Conservation (phyloP, 2,888 invertebrate genomes). For the Prosapia bicincta region DNA sequence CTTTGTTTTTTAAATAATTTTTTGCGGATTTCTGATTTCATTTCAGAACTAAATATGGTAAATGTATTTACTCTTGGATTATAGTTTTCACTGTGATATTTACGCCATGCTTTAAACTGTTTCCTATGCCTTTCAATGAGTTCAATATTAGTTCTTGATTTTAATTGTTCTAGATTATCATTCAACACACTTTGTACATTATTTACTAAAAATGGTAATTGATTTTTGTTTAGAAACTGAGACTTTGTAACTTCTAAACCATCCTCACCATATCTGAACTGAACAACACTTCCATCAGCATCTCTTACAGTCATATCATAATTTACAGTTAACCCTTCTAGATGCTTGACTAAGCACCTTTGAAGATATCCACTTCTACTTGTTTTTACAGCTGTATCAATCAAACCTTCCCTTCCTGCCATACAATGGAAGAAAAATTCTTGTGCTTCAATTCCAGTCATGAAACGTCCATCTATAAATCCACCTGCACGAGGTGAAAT, state of each 20-base stretch:
- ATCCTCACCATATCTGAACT: constrained; percentile 93
- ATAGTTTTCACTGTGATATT: constrained; percentile 49
- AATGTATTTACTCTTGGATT: constrained; percentile 56
- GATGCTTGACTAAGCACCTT: constrained; percentile 93
- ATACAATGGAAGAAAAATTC: constrained; percentile 99
- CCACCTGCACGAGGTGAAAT: constrained; percentile 90
- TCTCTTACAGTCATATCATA: constrained; percentile 97
- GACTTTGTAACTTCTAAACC: constrained; percentile 86
- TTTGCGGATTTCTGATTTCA: constrained; percentile 50
- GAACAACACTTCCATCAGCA: constrained; percentile 87
- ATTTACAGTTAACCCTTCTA: constrained; percentile 89
- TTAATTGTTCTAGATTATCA: constrained; percentile 53
- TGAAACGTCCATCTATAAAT: constrained; percentile 92
- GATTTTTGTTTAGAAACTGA: constrained; percentile 73
- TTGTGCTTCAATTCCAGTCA: constrained; percentile 97
- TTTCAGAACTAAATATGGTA: constrained; percentile 55
- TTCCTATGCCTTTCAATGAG: constrained; percentile 55
- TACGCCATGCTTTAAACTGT: constrained; percentile 60
- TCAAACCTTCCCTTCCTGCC: constrained; percentile 98
- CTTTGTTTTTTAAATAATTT: constrained; percentile 42
- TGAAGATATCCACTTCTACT: constrained; percentile 97
- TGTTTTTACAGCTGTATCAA: constrained; percentile 99
- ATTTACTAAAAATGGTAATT: constrained; percentile 75
- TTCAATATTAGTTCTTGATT: constrained; percentile 53
- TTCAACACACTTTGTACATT: constrained; percentile 56